Percentiles rank a stretch among this genome's conserved stretches.
phyloP scores from a whole-genome alignment of 2,113 vertebrate species.

The Alosa alosa region DNA sequence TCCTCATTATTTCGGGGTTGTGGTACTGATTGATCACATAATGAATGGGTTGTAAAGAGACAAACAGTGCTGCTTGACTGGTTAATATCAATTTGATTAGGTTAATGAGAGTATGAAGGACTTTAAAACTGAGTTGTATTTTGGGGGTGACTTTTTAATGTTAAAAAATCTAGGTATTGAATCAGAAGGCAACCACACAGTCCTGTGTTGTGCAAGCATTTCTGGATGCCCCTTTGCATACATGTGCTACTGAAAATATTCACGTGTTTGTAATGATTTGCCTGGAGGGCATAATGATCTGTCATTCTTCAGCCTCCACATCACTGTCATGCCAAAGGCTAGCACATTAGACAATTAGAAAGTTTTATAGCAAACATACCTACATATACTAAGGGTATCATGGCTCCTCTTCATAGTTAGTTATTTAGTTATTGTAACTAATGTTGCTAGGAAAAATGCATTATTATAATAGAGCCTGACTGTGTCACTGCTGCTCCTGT shows the following conservation, averaged over 20 bases:
- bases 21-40: slow-evolving; percentile 3
- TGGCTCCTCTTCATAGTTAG: too few species aligned
- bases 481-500: not conserved
- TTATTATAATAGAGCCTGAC: not conserved
- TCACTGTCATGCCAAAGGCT: not conserved
- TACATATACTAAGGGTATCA: too few species aligned
- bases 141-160: not conserved
- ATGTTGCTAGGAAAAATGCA: not conserved
- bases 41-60: not conserved
- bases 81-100: not conserved
- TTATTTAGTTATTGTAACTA: not conserved
- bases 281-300: not conserved
- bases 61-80: not conserved
- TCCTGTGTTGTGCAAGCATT: not conserved
- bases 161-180: not conserved
- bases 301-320: not conserved
- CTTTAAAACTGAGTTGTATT: not conserved
- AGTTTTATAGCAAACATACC: too few species aligned
- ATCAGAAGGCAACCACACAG: not conserved
- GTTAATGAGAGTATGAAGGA: not conserved
- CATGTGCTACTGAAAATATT: not conserved
- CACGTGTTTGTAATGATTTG: not conserved
- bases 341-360: too few species aligned
- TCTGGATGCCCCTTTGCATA: not conserved
- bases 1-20: not conserved